Percentiles rank a stretch among this genome's conserved stretches.
These are phyloP conservation scores for Ommatoiulus sabulosus DNA, from an alignment of 2,888 invertebrate genomes.

Conservation along the genomic window DNA sequence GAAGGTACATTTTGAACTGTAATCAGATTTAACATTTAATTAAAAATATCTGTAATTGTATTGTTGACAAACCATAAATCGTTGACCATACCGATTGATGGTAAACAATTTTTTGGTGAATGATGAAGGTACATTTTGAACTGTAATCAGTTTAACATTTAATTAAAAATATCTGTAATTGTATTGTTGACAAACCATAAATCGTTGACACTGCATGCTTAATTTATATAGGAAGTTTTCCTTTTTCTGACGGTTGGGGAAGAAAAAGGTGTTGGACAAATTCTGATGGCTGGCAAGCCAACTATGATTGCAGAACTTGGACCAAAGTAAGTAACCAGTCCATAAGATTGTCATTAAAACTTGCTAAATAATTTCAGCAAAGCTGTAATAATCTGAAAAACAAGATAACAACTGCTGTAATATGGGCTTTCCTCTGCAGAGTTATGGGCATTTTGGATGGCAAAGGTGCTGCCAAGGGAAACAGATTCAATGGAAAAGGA, in stretches of 20 bases:
- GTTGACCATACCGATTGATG: background rate
- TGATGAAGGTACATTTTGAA: too few species aligned
- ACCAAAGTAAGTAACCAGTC: slow-evolving; percentile 71
- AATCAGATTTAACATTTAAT: too few species aligned
- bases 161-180: too few species aligned
- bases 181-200: background rate
- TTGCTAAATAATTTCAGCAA: too few species aligned
- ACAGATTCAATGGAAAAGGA: slow-evolving; percentile 81
- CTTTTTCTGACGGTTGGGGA: slow-evolving; percentile 80
- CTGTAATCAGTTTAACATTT: too few species aligned
- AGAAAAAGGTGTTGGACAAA: slow-evolving; percentile 73
- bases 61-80: background rate
- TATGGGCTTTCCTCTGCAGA: slow-evolving; percentile 71
- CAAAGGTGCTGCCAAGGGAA: slow-evolving; percentile 81
- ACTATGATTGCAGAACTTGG: slow-evolving; percentile 73
- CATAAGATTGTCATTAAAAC: slow-evolving; percentile 53
- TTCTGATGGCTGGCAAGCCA: slow-evolving; percentile 71
- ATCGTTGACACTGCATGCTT: background rate
- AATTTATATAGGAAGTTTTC: slow-evolving; percentile 69
- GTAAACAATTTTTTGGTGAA: too few species aligned
- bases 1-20: too few species aligned
- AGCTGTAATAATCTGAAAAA: slow-evolving; percentile 52
- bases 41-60: too few species aligned
- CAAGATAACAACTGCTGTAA: slow-evolving; percentile 55
- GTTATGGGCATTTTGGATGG: slow-evolving; percentile 78